phyloP scores from a whole-genome alignment of 2,888 invertebrate genomes.

The Lasius platythorax region DNA sequence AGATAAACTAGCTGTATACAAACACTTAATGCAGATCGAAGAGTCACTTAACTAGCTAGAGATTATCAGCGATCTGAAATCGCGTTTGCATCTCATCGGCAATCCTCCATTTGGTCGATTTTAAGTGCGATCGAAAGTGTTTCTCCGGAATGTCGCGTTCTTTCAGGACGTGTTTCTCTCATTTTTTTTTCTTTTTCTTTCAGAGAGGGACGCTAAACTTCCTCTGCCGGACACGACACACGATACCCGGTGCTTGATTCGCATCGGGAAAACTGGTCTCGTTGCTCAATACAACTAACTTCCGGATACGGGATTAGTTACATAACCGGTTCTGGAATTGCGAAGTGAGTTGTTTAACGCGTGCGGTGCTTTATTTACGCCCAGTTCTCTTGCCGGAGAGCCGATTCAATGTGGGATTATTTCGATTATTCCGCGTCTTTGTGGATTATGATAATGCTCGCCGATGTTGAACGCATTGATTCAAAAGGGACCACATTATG shows the following conservation, averaged over 20 bases:
- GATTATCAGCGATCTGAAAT: constrained; percentile 1
- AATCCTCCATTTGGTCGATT: neutral
- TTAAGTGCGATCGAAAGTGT: constrained; percentile 38
- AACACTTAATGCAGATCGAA: neutral
- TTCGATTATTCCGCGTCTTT: neutral
- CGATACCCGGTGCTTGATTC: constrained; percentile 15
- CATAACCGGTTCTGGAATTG: constrained; percentile 66
- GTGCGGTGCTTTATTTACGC: constrained; percentile 64
- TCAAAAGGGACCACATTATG: neutral
- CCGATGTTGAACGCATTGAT: neutral
- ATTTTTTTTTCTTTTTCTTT: neutral
- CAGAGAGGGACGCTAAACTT: neutral
- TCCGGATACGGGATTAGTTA: constrained; percentile 72
- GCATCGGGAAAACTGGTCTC: constrained; percentile 55
- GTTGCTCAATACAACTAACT: constrained; percentile 54
- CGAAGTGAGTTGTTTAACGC: constrained; percentile 71
- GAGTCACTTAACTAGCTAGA: neutral
- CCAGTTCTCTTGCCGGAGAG: constrained; percentile 25
- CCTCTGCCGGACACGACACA: neutral
- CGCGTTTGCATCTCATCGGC: neutral
- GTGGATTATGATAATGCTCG: neutral
- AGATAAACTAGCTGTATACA: neutral
- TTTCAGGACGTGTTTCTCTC: neutral
- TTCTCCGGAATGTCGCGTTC: constrained; percentile 2
- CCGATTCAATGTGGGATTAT: constrained; percentile 5